Base-by-base conservation (phyloP, 2,888 invertebrate genomes). In the Falcaria lacertinaria region DNA sequence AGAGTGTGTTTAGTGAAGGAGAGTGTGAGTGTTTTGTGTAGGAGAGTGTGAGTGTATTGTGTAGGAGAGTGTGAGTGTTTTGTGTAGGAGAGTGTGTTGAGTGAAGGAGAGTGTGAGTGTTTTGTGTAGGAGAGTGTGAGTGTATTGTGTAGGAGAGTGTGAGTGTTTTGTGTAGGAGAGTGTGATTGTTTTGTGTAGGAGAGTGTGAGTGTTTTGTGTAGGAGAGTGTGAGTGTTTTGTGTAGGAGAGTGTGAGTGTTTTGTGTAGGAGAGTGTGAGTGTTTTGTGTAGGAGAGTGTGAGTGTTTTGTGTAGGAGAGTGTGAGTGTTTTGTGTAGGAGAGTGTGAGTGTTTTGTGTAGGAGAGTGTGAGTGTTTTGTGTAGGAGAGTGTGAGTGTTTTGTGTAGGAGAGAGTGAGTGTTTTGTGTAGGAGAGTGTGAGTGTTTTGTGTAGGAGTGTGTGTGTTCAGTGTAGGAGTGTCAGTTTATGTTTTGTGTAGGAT, bases 221-320 rank as follows among this genome's bases (percentile, higher is more conserved):
- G 50, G 52, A 45, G 60, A 52, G 14, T n/a, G n/a, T n/a, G 41
- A 54, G 42, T 57, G 47, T 22, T 15, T 15, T 8, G 33, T 7
- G 16, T 14, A 22, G 7, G n/a, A n/a, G n/a, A 34, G 41, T 39
- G 42, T 19, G 19, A 3, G 19, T 19, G n/a, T 16, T n/a, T 7
- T n/a, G n/a, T 15, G 32, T 48, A 52, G 50, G 52, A 45, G 60
- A 52, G 14, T n/a, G n/a, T n/a, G 41, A 54, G 42, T 57, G 47
- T 22, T 15, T 15, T 8, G 33, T 7, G 16, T 14, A 22, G 7
- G n/a, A n/a, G n/a, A 34, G 41, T 39, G 42, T 19, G 19, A 3
- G 19, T 19, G n/a, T 16, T n/a, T 7, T n/a, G n/a, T 15, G 32
- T 48, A 52, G 50, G 52, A 45, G 60, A 52, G 14, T n/a, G n/a